Percentiles rank a stretch among this genome's conserved stretches.
These are phyloP conservation scores for Halcyon senegalensis DNA, from an alignment of 2,113 vertebrate species.

Conservation along the genomic window DNA sequence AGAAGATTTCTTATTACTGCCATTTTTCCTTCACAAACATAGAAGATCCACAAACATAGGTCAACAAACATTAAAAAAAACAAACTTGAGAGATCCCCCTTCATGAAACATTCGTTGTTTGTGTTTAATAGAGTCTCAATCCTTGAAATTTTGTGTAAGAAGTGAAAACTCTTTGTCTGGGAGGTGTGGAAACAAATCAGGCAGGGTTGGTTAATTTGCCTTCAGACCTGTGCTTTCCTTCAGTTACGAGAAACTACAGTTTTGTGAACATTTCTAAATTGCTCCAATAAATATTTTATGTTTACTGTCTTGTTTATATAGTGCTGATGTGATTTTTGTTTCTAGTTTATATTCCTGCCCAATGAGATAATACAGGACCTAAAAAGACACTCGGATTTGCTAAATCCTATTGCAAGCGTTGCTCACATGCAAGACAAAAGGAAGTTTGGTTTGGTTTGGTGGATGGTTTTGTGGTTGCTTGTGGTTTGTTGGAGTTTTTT, in stretches of 20 bases:
- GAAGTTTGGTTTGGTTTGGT: not conserved
- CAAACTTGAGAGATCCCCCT: not conserved
- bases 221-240: not conserved
- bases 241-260: not conserved
- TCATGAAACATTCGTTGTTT: not conserved
- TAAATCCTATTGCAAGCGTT: not conserved
- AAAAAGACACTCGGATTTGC: not conserved
- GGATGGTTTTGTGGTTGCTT: not conserved
- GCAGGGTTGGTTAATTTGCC: not conserved
- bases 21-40: not conserved
- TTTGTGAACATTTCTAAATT: not conserved
- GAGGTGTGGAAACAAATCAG: not conserved
- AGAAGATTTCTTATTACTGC: not conserved
- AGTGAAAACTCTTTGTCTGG: not conserved
- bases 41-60: not conserved
- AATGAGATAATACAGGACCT: not conserved
- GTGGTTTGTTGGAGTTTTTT: not conserved
- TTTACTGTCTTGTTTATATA: not conserved
- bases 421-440: rapidly evolving
- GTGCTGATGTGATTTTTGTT: not conserved
- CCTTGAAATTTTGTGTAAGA: not conserved
- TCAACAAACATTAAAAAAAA: not conserved
- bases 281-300: not conserved
- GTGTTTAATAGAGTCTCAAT: not conserved
- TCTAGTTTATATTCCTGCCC: not conserved